Percentiles rank a stretch among this genome's conserved stretches.
These are phyloP conservation scores for Sceloporus undulatus DNA, from an alignment of 2,113 vertebrate genomes.

Conservation along the genomic window DNA sequence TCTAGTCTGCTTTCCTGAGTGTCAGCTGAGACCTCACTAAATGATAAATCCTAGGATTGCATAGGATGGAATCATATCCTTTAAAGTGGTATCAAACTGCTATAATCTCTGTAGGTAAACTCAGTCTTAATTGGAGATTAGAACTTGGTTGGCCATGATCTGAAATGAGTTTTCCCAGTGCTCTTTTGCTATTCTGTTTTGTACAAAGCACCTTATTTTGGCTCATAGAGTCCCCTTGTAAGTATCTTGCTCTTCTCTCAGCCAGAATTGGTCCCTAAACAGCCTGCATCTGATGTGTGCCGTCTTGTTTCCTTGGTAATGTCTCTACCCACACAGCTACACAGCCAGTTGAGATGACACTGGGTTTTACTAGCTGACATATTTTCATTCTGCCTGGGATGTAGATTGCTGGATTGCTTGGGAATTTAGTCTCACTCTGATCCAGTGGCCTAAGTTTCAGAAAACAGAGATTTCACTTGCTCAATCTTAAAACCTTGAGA, in stretches of 20 bases:
- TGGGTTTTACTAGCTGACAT: neutral
- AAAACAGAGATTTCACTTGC: neutral
- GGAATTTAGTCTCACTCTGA: neutral
- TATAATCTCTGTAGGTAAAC: too few species aligned
- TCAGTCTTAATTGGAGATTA: too few species aligned
- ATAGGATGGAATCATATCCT: too few species aligned
- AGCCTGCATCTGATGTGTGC: neutral
- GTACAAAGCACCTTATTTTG: neutral
- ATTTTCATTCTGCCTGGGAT: neutral
- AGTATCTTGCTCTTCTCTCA: neutral
- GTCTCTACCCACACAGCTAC: neutral
- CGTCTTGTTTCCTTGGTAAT: neutral
- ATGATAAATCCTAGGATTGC: too few species aligned
- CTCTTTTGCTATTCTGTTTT: neutral
- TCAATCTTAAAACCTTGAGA: neutral
- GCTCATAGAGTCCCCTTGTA: neutral
- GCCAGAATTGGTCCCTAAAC: neutral
- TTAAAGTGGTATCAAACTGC: too few species aligned
- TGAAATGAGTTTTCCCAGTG: neutral
- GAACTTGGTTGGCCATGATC: neutral
- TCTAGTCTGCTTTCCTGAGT: too few species aligned
- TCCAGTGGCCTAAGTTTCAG: constrained; percentile 4
- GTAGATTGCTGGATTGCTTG: neutral
- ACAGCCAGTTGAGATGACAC: neutral
- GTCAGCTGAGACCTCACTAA: neutral